Conservation (phyloP, 2,113 vertebrate genomes). For the Ophiodon elongatus region DNA sequence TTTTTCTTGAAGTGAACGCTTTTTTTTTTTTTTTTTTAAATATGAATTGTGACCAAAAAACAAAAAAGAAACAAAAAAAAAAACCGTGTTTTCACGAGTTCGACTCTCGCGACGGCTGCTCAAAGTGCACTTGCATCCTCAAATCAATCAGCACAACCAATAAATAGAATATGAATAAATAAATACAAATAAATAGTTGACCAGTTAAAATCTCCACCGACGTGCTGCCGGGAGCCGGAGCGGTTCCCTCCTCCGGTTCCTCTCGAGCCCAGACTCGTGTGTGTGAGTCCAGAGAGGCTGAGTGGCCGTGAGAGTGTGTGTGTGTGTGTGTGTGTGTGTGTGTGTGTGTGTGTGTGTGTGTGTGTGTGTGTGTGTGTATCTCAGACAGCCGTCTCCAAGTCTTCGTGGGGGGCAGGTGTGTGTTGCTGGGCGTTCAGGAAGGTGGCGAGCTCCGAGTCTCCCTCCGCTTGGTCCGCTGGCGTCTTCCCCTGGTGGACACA, state of each 20-base stretch:
- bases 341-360: constrained; percentile 10
- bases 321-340: constrained; percentile 35
- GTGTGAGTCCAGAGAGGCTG: constrained; percentile 38
- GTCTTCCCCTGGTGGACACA: constrained; percentile 89
- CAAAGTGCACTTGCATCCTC: constrained; percentile 74
- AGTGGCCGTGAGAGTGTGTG: constrained; percentile 29
- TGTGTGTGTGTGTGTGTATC: constrained; percentile 41
- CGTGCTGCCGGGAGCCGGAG: constrained; percentile 17
- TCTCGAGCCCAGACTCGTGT: constrained; percentile 27
- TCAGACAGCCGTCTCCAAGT: constrained; percentile 99
- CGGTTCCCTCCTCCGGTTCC: constrained; percentile 30
- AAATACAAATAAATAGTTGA: constrained; percentile 82
- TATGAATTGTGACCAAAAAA: neutral
- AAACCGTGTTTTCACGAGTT: neutral
- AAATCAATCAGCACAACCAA: constrained; percentile 73
- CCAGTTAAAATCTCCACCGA: constrained; percentile 53
- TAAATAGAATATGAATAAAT: constrained; percentile 85
- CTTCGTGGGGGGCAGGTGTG: constrained; percentile 87
- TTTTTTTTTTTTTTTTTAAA: constrained; percentile 4
- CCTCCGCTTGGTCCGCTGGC: constrained; percentile 90
- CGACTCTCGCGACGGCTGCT: constrained; percentile 20
- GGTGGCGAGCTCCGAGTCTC: constrained; percentile 89
- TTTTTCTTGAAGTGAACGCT: neutral
- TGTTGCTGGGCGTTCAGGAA: constrained; percentile 88
- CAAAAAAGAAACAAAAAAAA: neutral